Conservation (phyloP, 37 sponge, comb jelly and placozoan genomes). For the Crambe crambe region DNA sequence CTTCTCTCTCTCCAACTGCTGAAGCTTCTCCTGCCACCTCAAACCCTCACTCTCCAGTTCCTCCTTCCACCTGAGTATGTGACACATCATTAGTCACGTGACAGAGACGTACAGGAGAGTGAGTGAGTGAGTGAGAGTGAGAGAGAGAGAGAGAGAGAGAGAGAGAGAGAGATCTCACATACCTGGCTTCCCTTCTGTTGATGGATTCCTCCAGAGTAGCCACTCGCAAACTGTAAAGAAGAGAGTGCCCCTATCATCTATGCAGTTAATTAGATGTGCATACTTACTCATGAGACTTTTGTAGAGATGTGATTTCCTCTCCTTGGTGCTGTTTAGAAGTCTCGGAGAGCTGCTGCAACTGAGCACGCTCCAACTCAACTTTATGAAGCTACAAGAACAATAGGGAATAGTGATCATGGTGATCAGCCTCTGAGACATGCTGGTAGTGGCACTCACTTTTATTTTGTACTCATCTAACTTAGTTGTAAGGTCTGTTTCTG, state of each 20-base stretch:
- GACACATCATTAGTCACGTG: not conserved
- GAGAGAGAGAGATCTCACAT: too few species aligned
- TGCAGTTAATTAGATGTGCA: too few species aligned
- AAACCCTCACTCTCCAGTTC: conserved; percentile 44
- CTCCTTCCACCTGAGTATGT: conserved; percentile 41
- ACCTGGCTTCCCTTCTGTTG: conserved; percentile 67
- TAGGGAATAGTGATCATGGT: too few species aligned
- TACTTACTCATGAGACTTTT: conserved; percentile 49
- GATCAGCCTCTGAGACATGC: not conserved
- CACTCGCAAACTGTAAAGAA: conserved; percentile 24
- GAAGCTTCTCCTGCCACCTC: conserved; percentile 11
- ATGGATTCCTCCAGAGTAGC: conserved; percentile 60
- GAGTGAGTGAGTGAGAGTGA: too few species aligned
- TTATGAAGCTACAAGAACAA: conserved; percentile 47
- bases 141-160: too few species aligned
- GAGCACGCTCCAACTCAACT: conserved; percentile 51
- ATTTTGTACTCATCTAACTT: conserved; percentile 37
- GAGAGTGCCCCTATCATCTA: not conserved
- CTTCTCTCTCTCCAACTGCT: conserved; percentile 63
- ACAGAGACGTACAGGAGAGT: not conserved
- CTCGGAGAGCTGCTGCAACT: conserved; percentile 44
- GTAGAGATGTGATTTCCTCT: conserved; percentile 54
- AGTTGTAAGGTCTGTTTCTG: not conserved
- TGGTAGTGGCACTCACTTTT: conserved; percentile 50
- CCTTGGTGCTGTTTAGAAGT: conserved; percentile 16